Percentiles rank a stretch among this genome's conserved stretches.
phyloP scores from a whole-genome alignment of 2,888 invertebrate genomes.

The Tubulanus polymorphus region DNA sequence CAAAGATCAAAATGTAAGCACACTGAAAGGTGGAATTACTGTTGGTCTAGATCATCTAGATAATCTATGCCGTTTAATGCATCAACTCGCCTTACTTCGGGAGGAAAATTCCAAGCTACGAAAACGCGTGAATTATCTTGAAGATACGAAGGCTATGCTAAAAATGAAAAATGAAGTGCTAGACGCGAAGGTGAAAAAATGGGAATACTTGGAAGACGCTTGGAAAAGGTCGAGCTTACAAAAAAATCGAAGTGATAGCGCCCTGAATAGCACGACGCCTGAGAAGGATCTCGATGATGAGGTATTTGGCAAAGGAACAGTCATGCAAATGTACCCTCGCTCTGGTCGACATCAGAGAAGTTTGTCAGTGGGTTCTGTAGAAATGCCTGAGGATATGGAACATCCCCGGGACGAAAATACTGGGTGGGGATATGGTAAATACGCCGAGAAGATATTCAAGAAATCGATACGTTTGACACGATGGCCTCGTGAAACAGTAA shows the following conservation, averaged over 20 bases:
- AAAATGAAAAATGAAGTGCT: conserved; percentile 27
- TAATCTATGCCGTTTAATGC: conserved; percentile 71
- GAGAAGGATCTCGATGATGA: conserved; percentile 27
- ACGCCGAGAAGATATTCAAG: background rate
- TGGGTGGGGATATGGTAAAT: conserved; percentile 32
- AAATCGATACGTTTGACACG: background rate
- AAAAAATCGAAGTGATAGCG: conserved; percentile 10
- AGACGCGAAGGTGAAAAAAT: background rate
- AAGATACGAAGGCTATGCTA: conserved; percentile 63
- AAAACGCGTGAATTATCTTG: conserved; percentile 67
- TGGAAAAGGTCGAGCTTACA: background rate
- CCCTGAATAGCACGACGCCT: conserved; percentile 48
- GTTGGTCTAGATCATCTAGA: conserved; percentile 71
- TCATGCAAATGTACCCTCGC: background rate
- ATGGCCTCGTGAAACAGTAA: background rate
- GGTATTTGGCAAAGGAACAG: background rate
- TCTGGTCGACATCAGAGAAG: conserved; percentile 58
- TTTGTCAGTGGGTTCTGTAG: conserved; percentile 66
- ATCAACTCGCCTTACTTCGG: conserved; percentile 69
- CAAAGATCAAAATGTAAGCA: too few species aligned
- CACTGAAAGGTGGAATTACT: conserved; percentile 16
- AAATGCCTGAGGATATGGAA: conserved; percentile 30
- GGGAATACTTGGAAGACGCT: background rate
- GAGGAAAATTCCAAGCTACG: conserved; percentile 70
- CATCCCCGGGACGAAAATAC: background rate